Evolutionary conservation across 2,113 vertebrate genomes (phyloP), one percentile per base, ranked within the genome.

Genomic region (Lates calcarifer): DNA sequence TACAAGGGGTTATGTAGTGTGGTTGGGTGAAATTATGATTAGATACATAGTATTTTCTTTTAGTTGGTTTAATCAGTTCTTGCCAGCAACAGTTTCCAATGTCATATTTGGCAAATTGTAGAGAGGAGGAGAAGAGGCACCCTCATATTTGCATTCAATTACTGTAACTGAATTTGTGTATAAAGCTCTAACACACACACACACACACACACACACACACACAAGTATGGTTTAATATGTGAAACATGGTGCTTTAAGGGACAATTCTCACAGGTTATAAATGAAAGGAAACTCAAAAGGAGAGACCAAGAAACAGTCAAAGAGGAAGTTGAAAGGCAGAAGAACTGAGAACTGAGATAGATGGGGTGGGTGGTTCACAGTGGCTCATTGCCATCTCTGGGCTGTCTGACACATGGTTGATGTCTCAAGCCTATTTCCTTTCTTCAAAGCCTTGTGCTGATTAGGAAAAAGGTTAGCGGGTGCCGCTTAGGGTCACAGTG

Each of bases 361-460:
- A 33, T 13, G 24, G 58, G 45, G 60, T 69, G 69, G 66, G 86
- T 31, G 15, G 77, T 29, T 88, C 76, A 64, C 26, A 63, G 79
- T 75, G 65, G 55, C 76, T 89, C 77, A 62, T 49, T 63, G 55
- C 72, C 65, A 73, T 72, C 64, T 81, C 33, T 39, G 26, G 53
- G 53, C 77, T 37, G 62, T 80, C 63, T 85, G 81, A 87, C 79
- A 87, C 75, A 80, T 11, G 28, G 74, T 29, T 84, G 69, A 86
- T 76, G 70, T 83, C 78, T 80, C 70, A 57, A 82, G 79, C 37
- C 68, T 65, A 84, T 90, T 86, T 81, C 77, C 75, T 82, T 86
- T 85, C 85, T 91, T 93, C 84, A 91, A 93, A 90, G 84, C 73
- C 69, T 51, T 49, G 69, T 47, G 72, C 83, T 91, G 88, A 94